These are phyloP conservation scores for Philotrypesis tridentata DNA, from an alignment of 1,140 invertebrate species.

Conservation along the genomic window DNA sequence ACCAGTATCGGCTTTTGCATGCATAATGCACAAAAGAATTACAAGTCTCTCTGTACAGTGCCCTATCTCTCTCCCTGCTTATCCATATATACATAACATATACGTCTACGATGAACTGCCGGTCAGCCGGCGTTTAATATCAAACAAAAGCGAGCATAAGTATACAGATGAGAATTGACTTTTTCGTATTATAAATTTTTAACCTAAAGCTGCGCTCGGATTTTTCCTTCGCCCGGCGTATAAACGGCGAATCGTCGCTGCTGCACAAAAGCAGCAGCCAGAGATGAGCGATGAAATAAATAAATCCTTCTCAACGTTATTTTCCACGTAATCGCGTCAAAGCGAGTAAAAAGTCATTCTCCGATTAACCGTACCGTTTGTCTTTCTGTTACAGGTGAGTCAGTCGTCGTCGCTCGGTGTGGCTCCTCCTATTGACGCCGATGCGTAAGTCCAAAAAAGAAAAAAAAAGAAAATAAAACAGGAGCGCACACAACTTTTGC, in stretches of 20 bases:
- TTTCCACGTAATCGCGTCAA: too few relatives aligned
- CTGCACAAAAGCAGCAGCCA: too few relatives aligned
- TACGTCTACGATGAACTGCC: neutral
- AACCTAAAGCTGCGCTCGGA: too few relatives aligned
- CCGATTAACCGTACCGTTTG: neutral
- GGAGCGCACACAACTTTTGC: neutral
- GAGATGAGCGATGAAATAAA: too few relatives aligned
- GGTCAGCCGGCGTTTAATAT: neutral
- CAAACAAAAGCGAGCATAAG: too few relatives aligned
- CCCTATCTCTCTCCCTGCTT: neutral
- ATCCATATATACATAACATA: too few relatives aligned
- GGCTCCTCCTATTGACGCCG: neutral
- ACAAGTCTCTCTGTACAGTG: neutral
- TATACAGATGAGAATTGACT: neutral
- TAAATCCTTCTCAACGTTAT: too few relatives aligned
- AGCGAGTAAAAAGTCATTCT: too few relatives aligned
- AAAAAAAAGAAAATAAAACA: neutral
- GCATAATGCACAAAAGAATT: neutral
- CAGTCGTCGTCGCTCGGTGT: neutral
- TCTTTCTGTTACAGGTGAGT: conserved; percentile 38
- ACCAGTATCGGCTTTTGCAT: neutral
- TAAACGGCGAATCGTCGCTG: too few relatives aligned
- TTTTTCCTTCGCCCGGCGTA: too few relatives aligned
- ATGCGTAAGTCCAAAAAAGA: neutral
- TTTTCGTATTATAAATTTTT: neutral